A percentile compares a stretch with the other conserved stretches of the same genome.
These are phyloP conservation scores for Heterodera filipjevi DNA, from an alignment of 2,888 invertebrate genomes.

Conservation along the genomic window DNA sequence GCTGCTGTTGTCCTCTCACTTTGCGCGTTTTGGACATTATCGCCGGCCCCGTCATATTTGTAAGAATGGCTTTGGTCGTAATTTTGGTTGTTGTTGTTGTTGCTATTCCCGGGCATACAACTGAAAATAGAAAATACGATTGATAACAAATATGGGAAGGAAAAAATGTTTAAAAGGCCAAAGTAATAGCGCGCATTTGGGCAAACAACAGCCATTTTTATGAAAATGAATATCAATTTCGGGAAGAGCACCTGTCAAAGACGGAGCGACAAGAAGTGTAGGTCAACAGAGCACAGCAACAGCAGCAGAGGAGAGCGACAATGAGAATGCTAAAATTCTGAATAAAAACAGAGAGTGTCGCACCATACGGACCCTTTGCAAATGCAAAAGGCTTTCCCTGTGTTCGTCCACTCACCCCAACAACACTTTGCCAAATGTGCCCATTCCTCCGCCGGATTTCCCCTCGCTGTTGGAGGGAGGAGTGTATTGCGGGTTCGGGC, in stretches of 20 bases:
- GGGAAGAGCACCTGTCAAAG: slow-evolving; percentile 44
- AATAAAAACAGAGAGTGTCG: slow-evolving; percentile 24
- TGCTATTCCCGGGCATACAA: slow-evolving; percentile 36
- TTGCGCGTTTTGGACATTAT: slow-evolving; percentile 25
- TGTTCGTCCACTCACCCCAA: slow-evolving; percentile 30
- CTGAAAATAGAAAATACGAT: slow-evolving; percentile 46
- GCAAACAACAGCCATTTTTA: too few relatives aligned
- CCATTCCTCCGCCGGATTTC: slow-evolving; percentile 25
- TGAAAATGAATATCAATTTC: too few relatives aligned
- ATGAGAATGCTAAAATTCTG: slow-evolving; percentile 56
- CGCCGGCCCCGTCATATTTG: slow-evolving; percentile 33
- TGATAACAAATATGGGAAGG: too few relatives aligned
- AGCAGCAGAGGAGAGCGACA: slow-evolving; percentile 51
- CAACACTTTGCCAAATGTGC: slow-evolving; percentile 32
- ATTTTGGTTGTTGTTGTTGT: slow-evolving; percentile 25
- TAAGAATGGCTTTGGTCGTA: slow-evolving; percentile 29
- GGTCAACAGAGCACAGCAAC: slow-evolving; percentile 55
- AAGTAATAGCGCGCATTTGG: too few relatives aligned
- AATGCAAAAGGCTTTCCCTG: background rate
- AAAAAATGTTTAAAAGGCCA: too few relatives aligned
- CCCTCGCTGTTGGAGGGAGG: background rate
- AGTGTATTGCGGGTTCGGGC: slow-evolving; percentile 45
- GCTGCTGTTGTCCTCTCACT: slow-evolving; percentile 7
- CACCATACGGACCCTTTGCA: background rate
- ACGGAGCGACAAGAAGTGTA: slow-evolving; percentile 54